Conservation (phyloP, 2,113 vertebrate species). For the Stegostoma tigrinum region DNA sequence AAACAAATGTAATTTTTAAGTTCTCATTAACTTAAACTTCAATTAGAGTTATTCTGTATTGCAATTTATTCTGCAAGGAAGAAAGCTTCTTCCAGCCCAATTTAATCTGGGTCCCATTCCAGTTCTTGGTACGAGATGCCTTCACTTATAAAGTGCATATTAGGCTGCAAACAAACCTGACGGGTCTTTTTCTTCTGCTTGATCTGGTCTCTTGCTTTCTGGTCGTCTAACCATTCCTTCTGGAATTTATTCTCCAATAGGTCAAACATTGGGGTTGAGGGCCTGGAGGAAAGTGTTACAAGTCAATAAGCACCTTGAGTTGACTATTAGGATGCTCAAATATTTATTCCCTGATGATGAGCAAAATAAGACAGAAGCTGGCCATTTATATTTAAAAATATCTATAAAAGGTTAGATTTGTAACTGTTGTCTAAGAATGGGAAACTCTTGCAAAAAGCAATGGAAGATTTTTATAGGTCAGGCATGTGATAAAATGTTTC, state of each 20-base stretch:
- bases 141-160: not conserved
- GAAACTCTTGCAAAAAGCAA: not conserved
- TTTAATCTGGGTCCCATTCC: not conserved
- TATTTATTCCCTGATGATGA: not conserved
- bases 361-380: not conserved
- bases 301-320: not conserved
- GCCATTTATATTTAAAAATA: not conserved
- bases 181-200: constrained; percentile 55
- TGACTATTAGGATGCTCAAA: not conserved
- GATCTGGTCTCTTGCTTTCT: constrained; percentile 52
- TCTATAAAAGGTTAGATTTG: not conserved
- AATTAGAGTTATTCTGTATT: not conserved
- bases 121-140: not conserved
- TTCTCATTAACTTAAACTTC: not conserved
- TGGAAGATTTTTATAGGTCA: not conserved
- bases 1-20: not conserved
- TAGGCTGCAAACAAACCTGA: constrained; percentile 23
- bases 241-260: constrained; percentile 72
- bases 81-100: not conserved
- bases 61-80: not conserved
- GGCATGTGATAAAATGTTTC: not conserved
- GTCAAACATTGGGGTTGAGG: constrained; percentile 63
- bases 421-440: not conserved
- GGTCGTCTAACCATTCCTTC: constrained; percentile 67
- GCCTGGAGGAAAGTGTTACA: constrained; percentile 49